Conservation (phyloP, 2,113 vertebrate species). For the Pagrus major region DNA sequence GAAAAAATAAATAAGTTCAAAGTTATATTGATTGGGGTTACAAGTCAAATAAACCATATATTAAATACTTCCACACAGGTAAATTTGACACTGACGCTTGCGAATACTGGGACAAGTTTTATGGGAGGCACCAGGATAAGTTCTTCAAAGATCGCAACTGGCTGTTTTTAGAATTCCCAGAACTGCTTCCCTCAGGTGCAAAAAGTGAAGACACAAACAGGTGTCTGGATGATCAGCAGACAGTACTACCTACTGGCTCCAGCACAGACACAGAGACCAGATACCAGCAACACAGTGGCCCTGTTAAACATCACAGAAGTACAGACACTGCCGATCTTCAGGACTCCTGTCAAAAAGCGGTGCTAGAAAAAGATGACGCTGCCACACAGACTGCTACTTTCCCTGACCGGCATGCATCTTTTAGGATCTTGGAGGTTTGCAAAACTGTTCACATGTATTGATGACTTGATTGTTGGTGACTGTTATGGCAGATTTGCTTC, state of each 20-base stretch:
- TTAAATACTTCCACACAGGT: conserved; percentile 78
- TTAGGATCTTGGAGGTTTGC: conserved; percentile 92
- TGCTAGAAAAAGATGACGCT: conserved; percentile 22
- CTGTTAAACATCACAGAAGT: conserved; percentile 19
- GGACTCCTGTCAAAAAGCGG: neutral
- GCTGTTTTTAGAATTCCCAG: conserved; percentile 94
- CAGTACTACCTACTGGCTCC: neutral
- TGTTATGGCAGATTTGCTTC: neutral
- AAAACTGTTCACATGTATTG: conserved; percentile 16
- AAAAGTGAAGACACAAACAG: conserved; percentile 14
- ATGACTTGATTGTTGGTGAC: no score
- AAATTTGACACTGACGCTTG: conserved; percentile 89
- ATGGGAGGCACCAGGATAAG: conserved; percentile 89
- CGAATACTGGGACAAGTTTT: conserved; percentile 93
- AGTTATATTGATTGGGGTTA: conserved; percentile 5
- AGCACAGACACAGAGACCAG: conserved; percentile 8
- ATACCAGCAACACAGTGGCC: conserved; percentile 22
- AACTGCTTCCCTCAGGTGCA: conserved; percentile 84
- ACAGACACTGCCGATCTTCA: conserved; percentile 11
- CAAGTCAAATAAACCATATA: neutral
- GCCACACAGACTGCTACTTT: conserved; percentile 65
- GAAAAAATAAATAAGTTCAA: neutral
- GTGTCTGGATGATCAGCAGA: conserved; percentile 7
- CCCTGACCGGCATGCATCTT: conserved; percentile 87
- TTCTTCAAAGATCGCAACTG: conserved; percentile 97